phyloP scores from a whole-genome alignment of 2,797 vertebrate genomes.

The Knipowitschia caucasica region DNA sequence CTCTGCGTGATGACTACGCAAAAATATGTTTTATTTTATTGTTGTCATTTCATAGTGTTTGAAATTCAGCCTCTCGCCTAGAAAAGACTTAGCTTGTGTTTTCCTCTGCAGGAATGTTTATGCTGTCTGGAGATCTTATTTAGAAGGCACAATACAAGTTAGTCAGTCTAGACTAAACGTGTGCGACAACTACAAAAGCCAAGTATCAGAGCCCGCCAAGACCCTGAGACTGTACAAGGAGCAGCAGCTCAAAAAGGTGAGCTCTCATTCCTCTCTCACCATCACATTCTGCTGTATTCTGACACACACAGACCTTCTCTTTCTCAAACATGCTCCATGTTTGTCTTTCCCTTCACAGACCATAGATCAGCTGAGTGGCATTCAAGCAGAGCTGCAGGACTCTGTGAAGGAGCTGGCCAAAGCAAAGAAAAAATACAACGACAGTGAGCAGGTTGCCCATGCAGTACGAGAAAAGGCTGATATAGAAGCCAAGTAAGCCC shows the following conservation, averaged over 20 bases:
- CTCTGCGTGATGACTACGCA: too few species aligned
- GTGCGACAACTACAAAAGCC: slow-evolving; percentile 93
- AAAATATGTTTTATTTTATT: slow-evolving; percentile 3
- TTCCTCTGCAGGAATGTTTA: slow-evolving; percentile 85
- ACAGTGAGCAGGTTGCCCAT: slow-evolving; percentile 96
- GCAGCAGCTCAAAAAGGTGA: slow-evolving; percentile 93
- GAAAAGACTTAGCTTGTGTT: slow-evolving; percentile 7
- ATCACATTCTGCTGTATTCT: not conserved
- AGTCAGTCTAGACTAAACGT: slow-evolving; percentile 93
- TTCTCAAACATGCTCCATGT: slow-evolving; percentile 17
- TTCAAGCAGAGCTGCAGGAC: slow-evolving; percentile 94
- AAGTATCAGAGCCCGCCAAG: slow-evolving; percentile 93
- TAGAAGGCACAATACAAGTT: slow-evolving; percentile 94
- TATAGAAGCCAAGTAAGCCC: slow-evolving; percentile 94
- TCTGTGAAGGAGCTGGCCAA: slow-evolving; percentile 97
- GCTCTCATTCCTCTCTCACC: slow-evolving; percentile 10
- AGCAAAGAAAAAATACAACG: slow-evolving; percentile 98
- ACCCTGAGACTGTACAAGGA: slow-evolving; percentile 92
- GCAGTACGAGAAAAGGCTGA: slow-evolving; percentile 95
- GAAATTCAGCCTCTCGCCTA: slow-evolving; percentile 7
- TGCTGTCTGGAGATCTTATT: slow-evolving; percentile 92
- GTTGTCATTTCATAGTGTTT: not conserved
- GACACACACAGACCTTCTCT: slow-evolving; percentile 11
- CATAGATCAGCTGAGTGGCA: slow-evolving; percentile 94
- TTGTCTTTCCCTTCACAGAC: slow-evolving; percentile 71